A percentile compares a stretch with the other conserved stretches of the same genome.
Conservation (phyloP, 2,113 vertebrate genomes). For the Poeciliopsis occidentalis region DNA sequence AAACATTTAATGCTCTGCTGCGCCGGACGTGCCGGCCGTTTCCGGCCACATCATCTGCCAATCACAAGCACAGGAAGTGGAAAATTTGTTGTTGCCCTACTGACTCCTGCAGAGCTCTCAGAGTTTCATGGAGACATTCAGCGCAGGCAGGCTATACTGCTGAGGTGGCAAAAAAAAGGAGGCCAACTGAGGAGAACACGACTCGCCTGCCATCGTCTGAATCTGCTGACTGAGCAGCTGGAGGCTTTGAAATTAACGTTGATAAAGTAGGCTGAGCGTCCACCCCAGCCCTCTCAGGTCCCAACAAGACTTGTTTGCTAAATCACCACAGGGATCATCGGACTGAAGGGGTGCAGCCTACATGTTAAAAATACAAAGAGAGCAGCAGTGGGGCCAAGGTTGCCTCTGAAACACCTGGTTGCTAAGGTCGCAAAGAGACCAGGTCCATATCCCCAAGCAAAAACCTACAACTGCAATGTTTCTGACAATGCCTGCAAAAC, state of each 20-base stretch:
- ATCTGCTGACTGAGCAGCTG: slow-evolving; percentile 68
- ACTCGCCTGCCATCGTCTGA: slow-evolving; percentile 7
- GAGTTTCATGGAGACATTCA: slow-evolving; percentile 30
- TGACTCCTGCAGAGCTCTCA: background rate
- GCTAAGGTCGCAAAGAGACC: slow-evolving; percentile 12
- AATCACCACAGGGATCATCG: slow-evolving; percentile 67
- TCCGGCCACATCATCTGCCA: slow-evolving; percentile 31
- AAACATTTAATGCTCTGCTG: slow-evolving; percentile 18
- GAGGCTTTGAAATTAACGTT: slow-evolving; percentile 69
- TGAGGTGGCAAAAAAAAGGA: slow-evolving; percentile 61
- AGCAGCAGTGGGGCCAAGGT: slow-evolving; percentile 5
- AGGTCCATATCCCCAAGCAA: slow-evolving; percentile 12
- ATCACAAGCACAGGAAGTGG: slow-evolving; percentile 55
- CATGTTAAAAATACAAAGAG: slow-evolving; percentile 65
- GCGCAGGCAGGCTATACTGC: slow-evolving; percentile 38
- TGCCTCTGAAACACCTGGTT: slow-evolving; percentile 40
- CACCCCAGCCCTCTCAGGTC: slow-evolving; percentile 4
- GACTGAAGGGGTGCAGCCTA: slow-evolving; percentile 71
- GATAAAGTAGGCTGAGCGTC: slow-evolving; percentile 69
- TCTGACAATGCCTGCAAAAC: background rate
- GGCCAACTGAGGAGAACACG: slow-evolving; percentile 56
- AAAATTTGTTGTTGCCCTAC: slow-evolving; percentile 24
- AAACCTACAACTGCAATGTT: background rate
- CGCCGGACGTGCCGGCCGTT: slow-evolving; percentile 10
- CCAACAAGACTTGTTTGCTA: slow-evolving; percentile 47